Evolutionary conservation across 2,113 vertebrate species (phyloP), one percentile per base, ranked within the genome.

Genomic region (Fregetta grallaria): DNA sequence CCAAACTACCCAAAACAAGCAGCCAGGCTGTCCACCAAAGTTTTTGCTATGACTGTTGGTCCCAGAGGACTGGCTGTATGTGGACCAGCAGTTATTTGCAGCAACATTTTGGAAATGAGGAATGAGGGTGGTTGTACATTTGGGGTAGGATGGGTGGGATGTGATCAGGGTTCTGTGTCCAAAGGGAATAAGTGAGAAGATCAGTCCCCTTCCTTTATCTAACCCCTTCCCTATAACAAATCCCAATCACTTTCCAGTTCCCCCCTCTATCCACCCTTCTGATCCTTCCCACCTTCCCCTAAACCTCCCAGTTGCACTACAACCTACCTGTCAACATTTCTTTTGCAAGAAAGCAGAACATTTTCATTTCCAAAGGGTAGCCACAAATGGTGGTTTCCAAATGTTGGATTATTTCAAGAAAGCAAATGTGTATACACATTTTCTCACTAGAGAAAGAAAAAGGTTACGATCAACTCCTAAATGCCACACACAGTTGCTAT

Each of bases 191-290:
- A 20, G 3, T 45, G 34, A 86, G 21, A 65, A 70, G 32, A 61
- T 67, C 15, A 72, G 15, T 3, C 15, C 11, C 45, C 3, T 7
- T 65, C 8, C 9, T 63, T 83, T 50, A 55, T 65, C 38, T 75
- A 88, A 70, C 4, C 10, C 13, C 27, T 78, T 81, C 10, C 10
- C 16, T 47, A 16, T n/a, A 72, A 78, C 7, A 76, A 63, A 52
- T 44, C 19, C 16, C 29, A 61, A 29, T 13, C 1, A 0, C 21
- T 90, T 76, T 67, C 26, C 13, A 56, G 13, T 45, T 73, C 12
- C 2, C 6, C 7, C 3, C 14, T 75, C 15, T 4, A 6, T 16
- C 12, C 15, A 34, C 4, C 1, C 13, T 0, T 0, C 8, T 50
- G 9, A 45, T 36, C 15, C n/a, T 93, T 62, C 32, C 10, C 32